A percentile compares a stretch with the other conserved stretches of the same genome.
These are phyloP conservation scores for Heteropelma amictum DNA, from an alignment of 2,888 invertebrate species.

Conservation along the genomic window DNA sequence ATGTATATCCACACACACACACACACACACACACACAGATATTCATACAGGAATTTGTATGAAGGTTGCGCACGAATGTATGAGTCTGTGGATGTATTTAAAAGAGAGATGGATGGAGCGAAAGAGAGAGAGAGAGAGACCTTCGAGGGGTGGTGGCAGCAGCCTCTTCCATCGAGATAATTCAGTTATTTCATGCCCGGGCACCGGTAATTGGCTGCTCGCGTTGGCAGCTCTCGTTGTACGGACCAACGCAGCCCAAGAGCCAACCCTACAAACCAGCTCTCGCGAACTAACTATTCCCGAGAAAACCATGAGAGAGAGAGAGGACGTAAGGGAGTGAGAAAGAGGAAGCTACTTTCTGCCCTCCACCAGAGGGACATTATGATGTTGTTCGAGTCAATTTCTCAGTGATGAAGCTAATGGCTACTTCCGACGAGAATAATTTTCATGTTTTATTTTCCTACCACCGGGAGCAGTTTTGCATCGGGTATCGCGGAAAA, in stretches of 20 bases:
- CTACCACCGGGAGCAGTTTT: constrained; percentile 10
- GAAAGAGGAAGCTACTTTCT: constrained; percentile 43
- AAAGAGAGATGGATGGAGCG: constrained; percentile 18
- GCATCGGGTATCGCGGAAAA: constrained; percentile 20
- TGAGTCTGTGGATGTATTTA: not conserved
- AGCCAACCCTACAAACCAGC: constrained; percentile 55
- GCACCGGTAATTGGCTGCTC: constrained; percentile 75
- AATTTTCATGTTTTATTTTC: constrained; percentile 59
- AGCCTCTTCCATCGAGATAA: constrained; percentile 74
- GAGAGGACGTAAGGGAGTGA: not conserved
- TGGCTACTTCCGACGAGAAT: constrained; percentile 69
- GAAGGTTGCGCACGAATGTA: not conserved
- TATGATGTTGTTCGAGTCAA: constrained; percentile 71
- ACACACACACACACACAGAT: too few species aligned
- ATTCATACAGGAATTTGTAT: not conserved
- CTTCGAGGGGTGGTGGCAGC: constrained; percentile 66
- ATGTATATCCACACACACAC: too few species aligned
- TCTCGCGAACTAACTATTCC: constrained; percentile 50
- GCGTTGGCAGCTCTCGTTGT: constrained; percentile 63
- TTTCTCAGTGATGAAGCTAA: constrained; percentile 73
- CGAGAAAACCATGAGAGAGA: constrained; percentile 55
- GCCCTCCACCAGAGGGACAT: constrained; percentile 66
- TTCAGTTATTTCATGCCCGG: constrained; percentile 76
- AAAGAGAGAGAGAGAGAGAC: constrained; percentile 42
- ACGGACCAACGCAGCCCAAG: constrained; percentile 60